A percentile compares a stretch with the other conserved stretches of the same genome.
These are phyloP conservation scores for Anser brachyrhynchus DNA, from an alignment of 2,113 vertebrate species.

Conservation along the genomic window DNA sequence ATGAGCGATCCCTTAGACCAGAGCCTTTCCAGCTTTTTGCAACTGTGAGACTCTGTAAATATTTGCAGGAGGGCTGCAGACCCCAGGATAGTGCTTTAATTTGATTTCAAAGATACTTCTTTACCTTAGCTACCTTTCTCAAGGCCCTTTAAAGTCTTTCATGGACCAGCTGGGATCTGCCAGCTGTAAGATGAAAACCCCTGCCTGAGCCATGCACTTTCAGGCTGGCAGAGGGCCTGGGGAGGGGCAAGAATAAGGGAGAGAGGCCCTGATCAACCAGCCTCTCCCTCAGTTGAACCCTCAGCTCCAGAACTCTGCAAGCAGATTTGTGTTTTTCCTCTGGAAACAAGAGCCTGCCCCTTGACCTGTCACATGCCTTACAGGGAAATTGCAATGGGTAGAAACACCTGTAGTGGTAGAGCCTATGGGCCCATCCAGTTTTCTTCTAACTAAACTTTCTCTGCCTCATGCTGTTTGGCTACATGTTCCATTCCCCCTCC, in stretches of 20 bases:
- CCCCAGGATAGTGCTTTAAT: neutral
- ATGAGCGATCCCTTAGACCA: neutral
- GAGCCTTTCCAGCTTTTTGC: neutral
- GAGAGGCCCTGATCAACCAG: neutral
- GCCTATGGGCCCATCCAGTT: neutral
- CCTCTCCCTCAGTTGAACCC: accelerated
- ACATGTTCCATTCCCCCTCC: neutral
- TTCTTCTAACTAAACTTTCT: neutral
- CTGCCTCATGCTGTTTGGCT: neutral
- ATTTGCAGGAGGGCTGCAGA: neutral
- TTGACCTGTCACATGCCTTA: neutral
- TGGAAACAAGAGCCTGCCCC: neutral
- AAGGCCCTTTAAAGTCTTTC: neutral
- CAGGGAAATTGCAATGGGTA: neutral
- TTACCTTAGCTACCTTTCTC: neutral
- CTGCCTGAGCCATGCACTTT: accelerated
- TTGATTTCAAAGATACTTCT: neutral
- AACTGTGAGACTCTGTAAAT: neutral
- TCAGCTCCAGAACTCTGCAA: neutral
- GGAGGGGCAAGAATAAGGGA: neutral
- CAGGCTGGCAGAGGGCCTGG: neutral
- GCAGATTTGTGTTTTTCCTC: neutral
- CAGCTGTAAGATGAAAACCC: neutral
- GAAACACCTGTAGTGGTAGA: neutral
- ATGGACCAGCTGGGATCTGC: neutral